phyloP scores from a whole-genome alignment of 2,888 invertebrate genomes.

The Scaptomyza polygonia region DNA sequence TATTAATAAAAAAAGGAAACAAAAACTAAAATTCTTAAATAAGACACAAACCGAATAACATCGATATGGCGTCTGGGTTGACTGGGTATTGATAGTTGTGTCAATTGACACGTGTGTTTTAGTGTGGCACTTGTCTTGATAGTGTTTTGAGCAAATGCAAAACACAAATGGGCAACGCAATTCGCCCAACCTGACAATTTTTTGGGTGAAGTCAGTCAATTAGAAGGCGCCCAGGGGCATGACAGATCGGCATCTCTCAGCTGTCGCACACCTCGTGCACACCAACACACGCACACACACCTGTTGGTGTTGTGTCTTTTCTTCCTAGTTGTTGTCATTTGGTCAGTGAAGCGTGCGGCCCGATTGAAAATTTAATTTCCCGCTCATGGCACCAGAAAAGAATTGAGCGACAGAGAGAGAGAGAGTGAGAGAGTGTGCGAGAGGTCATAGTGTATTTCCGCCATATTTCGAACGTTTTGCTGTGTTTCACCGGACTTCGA shows the following conservation, averaged over 20 bases:
- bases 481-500: conserved; percentile 41
- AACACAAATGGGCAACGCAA: conserved; percentile 6
- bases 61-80: too few species aligned
- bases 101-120: too few species aligned
- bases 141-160: neutral
- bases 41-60: too few species aligned
- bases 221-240: neutral
- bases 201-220: neutral
- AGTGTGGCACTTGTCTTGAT: conserved; percentile 8
- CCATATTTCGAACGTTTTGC: conserved; percentile 49
- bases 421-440: neutral
- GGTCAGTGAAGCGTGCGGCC: conserved; percentile 64
- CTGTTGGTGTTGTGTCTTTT: conserved; percentile 1
- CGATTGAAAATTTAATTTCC: conserved; percentile 81
- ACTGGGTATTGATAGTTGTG: too few species aligned
- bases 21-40: too few species aligned
- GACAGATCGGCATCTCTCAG: neutral
- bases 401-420: neutral
- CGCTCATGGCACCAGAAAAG: conserved; percentile 53
- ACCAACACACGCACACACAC: conserved; percentile 14
- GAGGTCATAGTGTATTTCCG: conserved; percentile 65
- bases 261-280: neutral
- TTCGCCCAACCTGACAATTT: conserved; percentile 1
- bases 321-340: conserved; percentile 48
- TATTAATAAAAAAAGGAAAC: too few species aligned